Evolutionary conservation across 1,140 invertebrate genomes (phyloP), one percentile per base, ranked within the genome.

Genomic region (Leguminivora glycinivorella): DNA sequence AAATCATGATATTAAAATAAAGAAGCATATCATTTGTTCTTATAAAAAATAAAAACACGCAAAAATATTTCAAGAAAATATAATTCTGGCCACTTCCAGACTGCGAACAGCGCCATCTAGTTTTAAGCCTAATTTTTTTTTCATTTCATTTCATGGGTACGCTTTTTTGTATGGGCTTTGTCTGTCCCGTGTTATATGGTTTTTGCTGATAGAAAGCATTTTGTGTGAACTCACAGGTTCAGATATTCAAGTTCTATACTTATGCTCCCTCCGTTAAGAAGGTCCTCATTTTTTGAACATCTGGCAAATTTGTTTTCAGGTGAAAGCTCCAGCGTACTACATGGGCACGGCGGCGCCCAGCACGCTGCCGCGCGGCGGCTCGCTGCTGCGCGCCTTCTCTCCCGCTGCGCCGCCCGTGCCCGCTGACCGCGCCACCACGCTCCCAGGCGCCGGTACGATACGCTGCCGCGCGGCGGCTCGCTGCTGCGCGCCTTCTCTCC

Each of bases 401-500:
- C 94, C 95, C 0, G 94, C 94, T 0, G 89, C 93, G 1, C 73
- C 88, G 93, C 92, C 92, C 5, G 86, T 94, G 5, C 93, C 93
- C 4, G 90, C 93, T 0, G 93, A 94, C 73, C 88, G 93, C 0
- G 85, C 93, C 31, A 93, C 93, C 77, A 79, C 87, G 7, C 81
- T 93, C 3, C 91, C 93, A 2, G 79, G 78, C 24, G 73, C 92
- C 81, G 92, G 92, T 93, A 85, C 83, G 40, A 3, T 24, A 43
- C 94, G 0, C 77, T 95, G 25, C 94, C 94, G 0, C 89, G 94
- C 9, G 93, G 94, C 19, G 94, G 94, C 5, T 85, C 94, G 4
- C 86, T 95, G 31, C 88, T 95, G 24, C 89, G 95, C 58, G 93
- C 95, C 3, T 96, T 95, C 81, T 95, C 95, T 40, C 94, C 95